Evolutionary conservation across 2,888 invertebrate genomes (phyloP), one percentile per base, ranked within the genome.

Genomic region (Anodontia alba): DNA sequence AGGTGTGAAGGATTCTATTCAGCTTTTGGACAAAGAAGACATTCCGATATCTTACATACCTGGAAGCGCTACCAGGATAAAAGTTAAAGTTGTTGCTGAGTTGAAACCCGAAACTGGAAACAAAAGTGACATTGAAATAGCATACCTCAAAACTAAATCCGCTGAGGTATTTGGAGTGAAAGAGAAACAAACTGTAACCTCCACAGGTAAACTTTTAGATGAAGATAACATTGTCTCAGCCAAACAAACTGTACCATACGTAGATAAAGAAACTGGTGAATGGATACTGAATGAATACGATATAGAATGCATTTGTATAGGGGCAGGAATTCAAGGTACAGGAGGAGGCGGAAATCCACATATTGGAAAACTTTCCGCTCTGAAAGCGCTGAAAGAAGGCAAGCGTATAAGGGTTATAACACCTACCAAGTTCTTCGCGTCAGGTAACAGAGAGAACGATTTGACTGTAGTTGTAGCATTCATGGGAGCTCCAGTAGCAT

Each of bases 261-360:
- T 90, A 43, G 89, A 91, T 57, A 36, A 62, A 5, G 23, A 15
- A 8, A 89, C 85, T 1, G 91, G 92, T 0, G 92, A 92, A 75
- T 93, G 93, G 93, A 71, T 88, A 15, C 69, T 93, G 20, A 88
- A 86, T 0, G 90, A 84, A 36, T 92, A 89, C 80, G 94, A 94
- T 76, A 87, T 93, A 66, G 92, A 93, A 75, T 93, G 93, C 67
- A 88, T 94, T n/a, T 88, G 88, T 69, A 86, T 93, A 3, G 94
- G 94, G 1, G 91, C 93, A 0, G 94, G 93, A 0, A 92, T 94
- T 36, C 81, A 93, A 8, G 93, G 94, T 5, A 91, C 91, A 79
- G 94, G 94, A 2, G 94, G 94, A 0, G 94, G 94, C 8, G 93
- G 93, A 7, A 91, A 84, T 73, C 92, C 93, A 0, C 86, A 92